A percentile compares a stretch with the other conserved stretches of the same genome.
phyloP scores from a whole-genome alignment of 2,888 invertebrate genomes.

The Drosophila phalerata region DNA sequence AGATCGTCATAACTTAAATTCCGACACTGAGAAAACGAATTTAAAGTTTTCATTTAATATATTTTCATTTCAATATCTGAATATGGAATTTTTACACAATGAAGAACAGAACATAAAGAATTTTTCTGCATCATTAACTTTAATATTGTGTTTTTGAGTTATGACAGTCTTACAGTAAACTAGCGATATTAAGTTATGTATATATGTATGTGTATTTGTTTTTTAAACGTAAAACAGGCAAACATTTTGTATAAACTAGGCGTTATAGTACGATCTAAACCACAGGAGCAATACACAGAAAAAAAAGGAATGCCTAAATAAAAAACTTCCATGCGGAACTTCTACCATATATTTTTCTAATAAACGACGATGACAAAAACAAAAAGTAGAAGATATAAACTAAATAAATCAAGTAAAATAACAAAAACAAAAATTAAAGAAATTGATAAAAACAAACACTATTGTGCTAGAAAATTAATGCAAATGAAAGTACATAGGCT shows the following conservation, averaged over 20 bases:
- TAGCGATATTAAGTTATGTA: conserved; percentile 3
- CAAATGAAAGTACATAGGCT: conserved; percentile 37
- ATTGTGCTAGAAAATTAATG: conserved; percentile 44
- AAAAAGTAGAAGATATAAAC: not conserved
- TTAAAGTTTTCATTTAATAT: too few species aligned
- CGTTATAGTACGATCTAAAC: conserved; percentile 30
- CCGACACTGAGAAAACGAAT: too few species aligned
- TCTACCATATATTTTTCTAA: conserved; percentile 47
- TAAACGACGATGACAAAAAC: conserved; percentile 6
- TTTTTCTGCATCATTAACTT: too few species aligned
- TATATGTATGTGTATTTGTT: conserved; percentile 53
- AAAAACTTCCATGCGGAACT: conserved; percentile 23
- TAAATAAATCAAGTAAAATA: conserved; percentile 5
- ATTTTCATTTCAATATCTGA: too few species aligned
- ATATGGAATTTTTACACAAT: too few species aligned
- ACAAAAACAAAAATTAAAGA: conserved; percentile 2
- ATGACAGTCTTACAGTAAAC: too few species aligned
- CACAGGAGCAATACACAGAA: conserved; percentile 15
- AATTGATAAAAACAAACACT: conserved; percentile 1
- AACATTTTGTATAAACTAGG: conserved; percentile 33
- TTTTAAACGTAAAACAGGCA: conserved; percentile 25
- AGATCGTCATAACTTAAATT: too few species aligned
- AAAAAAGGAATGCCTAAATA: conserved; percentile 13
- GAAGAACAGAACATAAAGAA: too few species aligned
- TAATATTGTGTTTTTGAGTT: too few species aligned